Base-by-base conservation (phyloP, 2,113 vertebrate species). In the Peromyscus leucopus region DNA sequence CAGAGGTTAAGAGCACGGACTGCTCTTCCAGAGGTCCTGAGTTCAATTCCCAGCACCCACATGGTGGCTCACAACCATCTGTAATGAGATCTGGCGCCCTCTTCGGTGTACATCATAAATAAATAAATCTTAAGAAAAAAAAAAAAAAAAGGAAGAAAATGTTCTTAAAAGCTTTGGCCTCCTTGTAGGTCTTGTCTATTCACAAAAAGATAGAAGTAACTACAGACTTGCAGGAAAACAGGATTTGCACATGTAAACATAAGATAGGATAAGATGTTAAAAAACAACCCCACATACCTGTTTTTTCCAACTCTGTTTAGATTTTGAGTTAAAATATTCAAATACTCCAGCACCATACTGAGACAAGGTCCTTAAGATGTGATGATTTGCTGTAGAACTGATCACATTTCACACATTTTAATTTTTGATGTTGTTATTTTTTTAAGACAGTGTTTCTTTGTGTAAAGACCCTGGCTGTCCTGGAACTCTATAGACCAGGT, bases 291-390 rank as follows among this genome's bases (percentile, higher is more conserved):
- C 88, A 96, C 93, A 95, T 98, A 99, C 99, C 99, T 99, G 99
- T 72, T 98, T 98, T 92, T 97, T 93, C 99, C 99, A 99, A 95
- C 89, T 99, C 94, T 99, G 98, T 96, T 99, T 99, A 65, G 98
- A 98, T 98, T 99, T 99, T 42, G 96, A 93, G 97, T 99, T 99
- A 75, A 99, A 99, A 98, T 99, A 99, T 93, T 99, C 99, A 98
- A 98, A 99, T 55, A 98, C 98, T 98, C 99, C 99, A 55, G 99
- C 99, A 76, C 99, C 99, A 28, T 97, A 98, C 19, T 99, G 99
- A 75, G 99, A 99, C 97, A 99, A 97, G 55, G 98, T 98, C 98
- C 99, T 98, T 89, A 99, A 98, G 98, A 99, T 98, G 95, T 99
- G 99, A 71, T 98, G 98, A 98, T 99, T 99, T 98, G 99, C 99